Percentiles rank a stretch among this genome's conserved stretches.
Evolutionary conservation across 2,113 vertebrate genomes (phyloP).

Genomic region (Cepphus grylle): DNA sequence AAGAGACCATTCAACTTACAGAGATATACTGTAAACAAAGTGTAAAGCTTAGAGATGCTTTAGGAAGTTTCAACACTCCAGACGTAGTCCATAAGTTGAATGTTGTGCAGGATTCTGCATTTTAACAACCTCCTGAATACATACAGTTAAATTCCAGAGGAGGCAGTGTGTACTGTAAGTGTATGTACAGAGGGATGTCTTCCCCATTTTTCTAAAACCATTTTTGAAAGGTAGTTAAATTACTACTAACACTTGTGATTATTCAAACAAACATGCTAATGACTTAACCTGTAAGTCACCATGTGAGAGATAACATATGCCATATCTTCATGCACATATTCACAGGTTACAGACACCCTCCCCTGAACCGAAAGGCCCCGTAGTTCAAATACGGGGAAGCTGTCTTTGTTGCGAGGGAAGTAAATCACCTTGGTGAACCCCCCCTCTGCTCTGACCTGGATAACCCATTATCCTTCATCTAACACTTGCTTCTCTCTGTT

Average conservation of each 20-base stretch:
- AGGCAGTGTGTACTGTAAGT: rapidly evolving
- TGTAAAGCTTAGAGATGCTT: background rate
- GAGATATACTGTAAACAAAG: background rate
- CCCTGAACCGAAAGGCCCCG: background rate
- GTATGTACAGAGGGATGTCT: rapidly evolving
- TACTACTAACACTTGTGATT: background rate
- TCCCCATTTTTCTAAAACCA: background rate
- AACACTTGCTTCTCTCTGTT: rapidly evolving
- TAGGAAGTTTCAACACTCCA: background rate
- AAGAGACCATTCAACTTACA: background rate
- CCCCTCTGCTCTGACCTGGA: background rate
- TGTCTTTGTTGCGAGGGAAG: background rate
- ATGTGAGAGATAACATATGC: background rate
- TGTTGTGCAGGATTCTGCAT: background rate
- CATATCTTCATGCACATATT: background rate
- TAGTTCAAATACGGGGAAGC: rapidly evolving
- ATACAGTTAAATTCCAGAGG: rapidly evolving
- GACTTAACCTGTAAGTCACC: background rate
- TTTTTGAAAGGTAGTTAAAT: background rate
- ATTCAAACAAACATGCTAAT: background rate
- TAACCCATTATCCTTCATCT: rapidly evolving
- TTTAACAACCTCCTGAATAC: background rate
- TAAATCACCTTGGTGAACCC: background rate
- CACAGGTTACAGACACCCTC: background rate
- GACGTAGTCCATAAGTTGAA: rapidly evolving